Base-by-base conservation (phyloP, 2,113 vertebrate genomes). In the Pygoscelis adeliae region DNA sequence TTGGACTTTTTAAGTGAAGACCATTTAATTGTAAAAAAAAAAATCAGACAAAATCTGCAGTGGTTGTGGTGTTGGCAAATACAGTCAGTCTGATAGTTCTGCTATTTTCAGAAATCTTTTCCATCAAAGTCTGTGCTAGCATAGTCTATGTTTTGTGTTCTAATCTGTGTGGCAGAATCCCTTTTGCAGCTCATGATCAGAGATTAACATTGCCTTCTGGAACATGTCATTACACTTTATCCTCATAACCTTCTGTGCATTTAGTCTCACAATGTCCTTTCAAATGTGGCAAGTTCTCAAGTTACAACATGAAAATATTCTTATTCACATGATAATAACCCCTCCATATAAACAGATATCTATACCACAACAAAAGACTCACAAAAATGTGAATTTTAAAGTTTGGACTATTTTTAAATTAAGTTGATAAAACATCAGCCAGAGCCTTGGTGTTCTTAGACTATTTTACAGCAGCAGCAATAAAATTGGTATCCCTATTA, bases 181-280 rank as follows among this genome's bases (percentile, higher is more conserved):
- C 8, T 77, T 80, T 53, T 49, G 19, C 25, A 77, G 10, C 13
- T 81, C 46, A 3, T 15, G 50, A 20, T 59, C 52, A 56, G 36
- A 69, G 38, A 85, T 59, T 50, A 82, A 63, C 34, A 17, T 9
- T 78, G 52, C 18, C 49, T 92, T 55, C 38, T 5, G 4, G 66
- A 23, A 52, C 14, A 77, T 87, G 20, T 22, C 52, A 38, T 71
- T 63, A 36, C 15, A 15, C 3, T 70, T 89, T 34, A 36, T 47
- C 44, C 53, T 77, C 49, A 52, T 5, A 66, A 49, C 34, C 27
- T 72, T 52, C 20, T 0, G 0, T 47, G 18, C 40, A 32, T 66
- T 81, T 56, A 12, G 18, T 49, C 29, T 70, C 49, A 63, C 21
- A 11, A 6, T 2, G 3, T 16, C 42, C 55, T 70, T 71, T 65